Percentiles rank a stretch among this genome's conserved stretches.
These are phyloP conservation scores for Acanthurus leucopareius DNA, from an alignment of 2,797 vertebrate species.

Conservation along the genomic window DNA sequence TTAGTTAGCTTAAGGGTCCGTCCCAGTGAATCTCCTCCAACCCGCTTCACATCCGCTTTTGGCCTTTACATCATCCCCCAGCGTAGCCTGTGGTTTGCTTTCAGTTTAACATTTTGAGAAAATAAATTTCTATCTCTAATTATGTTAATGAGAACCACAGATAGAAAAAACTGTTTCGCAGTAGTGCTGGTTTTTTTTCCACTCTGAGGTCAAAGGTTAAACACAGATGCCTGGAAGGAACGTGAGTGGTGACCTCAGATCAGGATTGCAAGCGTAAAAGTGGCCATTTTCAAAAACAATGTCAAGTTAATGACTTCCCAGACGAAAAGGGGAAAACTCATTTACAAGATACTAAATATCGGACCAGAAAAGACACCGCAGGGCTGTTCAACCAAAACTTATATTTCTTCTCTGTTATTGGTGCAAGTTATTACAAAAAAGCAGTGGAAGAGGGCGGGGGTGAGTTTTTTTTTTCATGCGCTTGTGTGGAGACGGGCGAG, in stretches of 20 bases:
- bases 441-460: slow-evolving; percentile 34
- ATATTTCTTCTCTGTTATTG: slow-evolving; percentile 47
- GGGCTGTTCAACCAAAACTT: slow-evolving; percentile 63
- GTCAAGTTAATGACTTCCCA: slow-evolving; percentile 31
- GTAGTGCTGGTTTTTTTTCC: slow-evolving; percentile 22
- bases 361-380: slow-evolving; percentile 36
- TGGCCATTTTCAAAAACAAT: slow-evolving; percentile 32
- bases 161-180: slow-evolving; percentile 22
- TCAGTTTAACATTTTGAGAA: slow-evolving; percentile 39
- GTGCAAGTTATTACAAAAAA: slow-evolving; percentile 67
- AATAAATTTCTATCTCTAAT: slow-evolving; percentile 54
- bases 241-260: slow-evolving; percentile 38
- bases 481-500: slow-evolving; percentile 58
- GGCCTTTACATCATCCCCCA: slow-evolving; percentile 53
- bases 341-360: slow-evolving; percentile 35
- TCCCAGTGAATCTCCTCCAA: slow-evolving; percentile 45
- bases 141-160: slow-evolving; percentile 68
- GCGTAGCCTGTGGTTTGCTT: slow-evolving; percentile 49
- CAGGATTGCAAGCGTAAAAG: slow-evolving; percentile 27
- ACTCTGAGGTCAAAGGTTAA: slow-evolving; percentile 62
- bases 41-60: slow-evolving; percentile 38
- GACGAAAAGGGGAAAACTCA: slow-evolving; percentile 32
- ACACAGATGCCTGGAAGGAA: slow-evolving; percentile 49
- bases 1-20: slow-evolving; percentile 61
- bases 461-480: slow-evolving; percentile 38